A percentile compares a stretch with the other conserved stretches of the same genome.
Conservation (phyloP, 1,140 invertebrate species). For the Brachystomella parvula region DNA sequence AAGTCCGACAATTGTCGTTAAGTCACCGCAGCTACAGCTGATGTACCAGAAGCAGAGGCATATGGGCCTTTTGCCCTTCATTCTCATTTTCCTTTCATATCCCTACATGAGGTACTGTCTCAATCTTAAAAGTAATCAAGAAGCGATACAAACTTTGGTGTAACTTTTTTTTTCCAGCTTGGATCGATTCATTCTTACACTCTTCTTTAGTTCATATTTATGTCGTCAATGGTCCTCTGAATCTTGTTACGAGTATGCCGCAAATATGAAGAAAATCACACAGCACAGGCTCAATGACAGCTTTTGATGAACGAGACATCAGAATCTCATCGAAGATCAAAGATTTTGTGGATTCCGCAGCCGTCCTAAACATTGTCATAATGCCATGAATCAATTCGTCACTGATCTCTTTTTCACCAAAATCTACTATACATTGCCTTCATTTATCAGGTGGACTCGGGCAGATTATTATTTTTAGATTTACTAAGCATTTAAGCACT, state of each 20-base stretch:
- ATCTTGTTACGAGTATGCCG: constrained; percentile 23
- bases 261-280: constrained; percentile 22
- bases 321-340: not conserved
- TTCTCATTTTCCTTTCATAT: constrained; percentile 15
- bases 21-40: constrained; percentile 24
- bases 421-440: not conserved
- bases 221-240: constrained; percentile 19
- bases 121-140: not conserved
- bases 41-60: constrained; percentile 29
- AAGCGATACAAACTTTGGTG: not conserved
- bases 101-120: constrained; percentile 29
- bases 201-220: constrained; percentile 13
- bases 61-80: constrained; percentile 32
- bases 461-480: not conserved
- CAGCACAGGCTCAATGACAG: not conserved
- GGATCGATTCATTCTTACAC: constrained; percentile 22
- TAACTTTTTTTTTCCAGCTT: constrained; percentile 20
- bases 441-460: not conserved
- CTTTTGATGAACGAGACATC: not conserved
- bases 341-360: not conserved
- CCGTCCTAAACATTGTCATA: not conserved
- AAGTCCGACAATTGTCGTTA: constrained; percentile 15
- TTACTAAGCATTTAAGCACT: not conserved
- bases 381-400: not conserved
- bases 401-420: not conserved